Evolutionary conservation across 1,140 invertebrate species (phyloP), one percentile per base, ranked within the genome.

Genomic region (Drosophila persimilis): DNA sequence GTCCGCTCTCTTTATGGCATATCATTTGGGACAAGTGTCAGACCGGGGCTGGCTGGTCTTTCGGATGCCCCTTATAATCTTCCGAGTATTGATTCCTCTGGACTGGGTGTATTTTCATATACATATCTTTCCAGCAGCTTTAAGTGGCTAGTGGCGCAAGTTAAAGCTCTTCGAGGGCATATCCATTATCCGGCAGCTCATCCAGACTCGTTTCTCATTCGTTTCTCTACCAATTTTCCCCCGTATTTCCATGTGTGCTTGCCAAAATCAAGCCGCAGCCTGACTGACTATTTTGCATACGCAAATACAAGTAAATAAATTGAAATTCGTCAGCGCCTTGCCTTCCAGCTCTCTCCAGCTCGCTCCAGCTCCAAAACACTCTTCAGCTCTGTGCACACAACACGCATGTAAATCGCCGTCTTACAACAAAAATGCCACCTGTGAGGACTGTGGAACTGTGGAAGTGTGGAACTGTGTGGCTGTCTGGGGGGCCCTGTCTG

Each of bases 261-360:
- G 61, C 79, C 79, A 77, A 83, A 81, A 77, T 81, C 78, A 81
- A 81, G 79, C 79, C 79, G 26, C 65, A 69, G 52, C 52, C 63
- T 3, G 35, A 39, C 11, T 39, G 66, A 76, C 72, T 85, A 80
- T 85, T 84, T 84, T 84, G 80, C 80, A 84, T 85, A 84, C 66
- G 66, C 59, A 84, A 84, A 84, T 80, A 84, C 85, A 85, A 85
- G 74, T 85, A 84, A 85, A 84, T 84, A 84, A 84, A 84, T 84
- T 84, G 80, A 84, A 84, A 84, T 85, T 57, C 72, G 75, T 67
- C 72, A 73, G 43, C 35, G 43, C 59, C 41, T 39, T n/a, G 1
- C 13, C 72, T 31, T 6, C 17, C 26, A n/a, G 43, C 51, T 13
- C 39, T 17, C 35, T 11, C 17, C 24, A 8, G 8, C 35, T 11